Evolutionary conservation across 2,888 invertebrate species (phyloP).

Genomic region (Podotricha telesiphe): DNA sequence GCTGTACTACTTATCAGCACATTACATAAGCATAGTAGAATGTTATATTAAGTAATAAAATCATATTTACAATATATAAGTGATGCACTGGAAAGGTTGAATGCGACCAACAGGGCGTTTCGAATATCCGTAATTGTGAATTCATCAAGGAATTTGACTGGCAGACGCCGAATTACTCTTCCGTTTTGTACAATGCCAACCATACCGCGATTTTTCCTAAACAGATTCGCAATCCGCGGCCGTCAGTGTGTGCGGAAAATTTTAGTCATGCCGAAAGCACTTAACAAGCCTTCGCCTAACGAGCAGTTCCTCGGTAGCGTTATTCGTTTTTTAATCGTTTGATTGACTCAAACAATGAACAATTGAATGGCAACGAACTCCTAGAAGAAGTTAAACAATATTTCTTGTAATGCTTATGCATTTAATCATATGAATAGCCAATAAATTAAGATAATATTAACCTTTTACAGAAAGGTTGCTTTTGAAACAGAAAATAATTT

Average conservation of each 20-base stretch:
- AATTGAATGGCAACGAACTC: conserved; percentile 59
- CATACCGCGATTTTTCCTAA: conserved; percentile 37
- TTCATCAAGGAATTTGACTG: conserved; percentile 80
- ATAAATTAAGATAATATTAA: no score
- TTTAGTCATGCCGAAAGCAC: conserved; percentile 26
- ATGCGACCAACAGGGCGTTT: conserved; percentile 51
- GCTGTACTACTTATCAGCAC: no score
- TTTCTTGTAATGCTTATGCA: conserved; percentile 48
- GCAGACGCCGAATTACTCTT: conserved; percentile 65
- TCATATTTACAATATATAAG: not conserved
- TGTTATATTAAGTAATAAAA: not conserved
- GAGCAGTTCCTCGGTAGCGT: conserved; percentile 46
- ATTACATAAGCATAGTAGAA: conserved; percentile 48
- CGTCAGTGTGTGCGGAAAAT: conserved; percentile 23
- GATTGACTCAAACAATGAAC: conserved; percentile 55
- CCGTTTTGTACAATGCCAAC: conserved; percentile 38
- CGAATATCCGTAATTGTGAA: conserved; percentile 80
- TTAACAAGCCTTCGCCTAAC: conserved; percentile 33
- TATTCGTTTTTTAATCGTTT: conserved; percentile 56
- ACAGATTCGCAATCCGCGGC: conserved; percentile 18
- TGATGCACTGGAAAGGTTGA: not conserved
- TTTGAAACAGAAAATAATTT: not conserved
- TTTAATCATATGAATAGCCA: conserved; percentile 33
- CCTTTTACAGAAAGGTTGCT: not conserved
- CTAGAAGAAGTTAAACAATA: conserved; percentile 56